Evolutionary conservation across 2,113 vertebrate species (phyloP), one percentile per base, ranked within the genome.

Genomic region (Eolophus roseicapilla): DNA sequence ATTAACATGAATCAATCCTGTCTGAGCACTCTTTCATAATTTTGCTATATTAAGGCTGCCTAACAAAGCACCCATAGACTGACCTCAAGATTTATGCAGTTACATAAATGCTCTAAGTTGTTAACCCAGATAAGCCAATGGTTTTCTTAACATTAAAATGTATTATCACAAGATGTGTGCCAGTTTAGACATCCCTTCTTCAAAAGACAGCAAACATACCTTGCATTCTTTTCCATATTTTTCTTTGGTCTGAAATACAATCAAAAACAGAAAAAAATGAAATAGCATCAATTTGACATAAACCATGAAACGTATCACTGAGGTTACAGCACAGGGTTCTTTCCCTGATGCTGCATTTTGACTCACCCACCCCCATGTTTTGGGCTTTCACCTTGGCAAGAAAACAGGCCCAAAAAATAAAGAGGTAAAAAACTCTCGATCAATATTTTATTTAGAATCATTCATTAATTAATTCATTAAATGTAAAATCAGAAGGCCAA

Each of bases 171-270:
- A 92, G 33, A 33, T 13, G 13, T 37, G 16, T 0, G 4, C 4
- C 13, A 13, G 15, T 62, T 65, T 11, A 49, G 53, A 87, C 6
- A 10, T 9, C 64, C 18, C 9, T 37, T 78, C 62, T 76, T 92
- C 49, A 89, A 91, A 90, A 65, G 37, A 16, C 79, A 71, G 49
- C 3, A 81, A 49, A 95, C 97, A 82, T 98, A 99, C 99, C 98
- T 99, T 99, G 97, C 99, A 99, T 97, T 99, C 99, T 97, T 99
- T 99, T 46, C 99, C 99, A 62, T 99, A 99, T 92, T 99, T 99
- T 96, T 99, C 99, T 98, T 99, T 99, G 97, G 99, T 99, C 99
- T 99, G 97, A 94, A 97, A 98, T 49, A 96, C 2, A 97, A 97
- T 86, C 13, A 65, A 92, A 90, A 76, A 0, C 33, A 87, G 28